Evolutionary conservation across 2,888 invertebrate species (phyloP).

Genomic region (Brenthis daphne): DNA sequence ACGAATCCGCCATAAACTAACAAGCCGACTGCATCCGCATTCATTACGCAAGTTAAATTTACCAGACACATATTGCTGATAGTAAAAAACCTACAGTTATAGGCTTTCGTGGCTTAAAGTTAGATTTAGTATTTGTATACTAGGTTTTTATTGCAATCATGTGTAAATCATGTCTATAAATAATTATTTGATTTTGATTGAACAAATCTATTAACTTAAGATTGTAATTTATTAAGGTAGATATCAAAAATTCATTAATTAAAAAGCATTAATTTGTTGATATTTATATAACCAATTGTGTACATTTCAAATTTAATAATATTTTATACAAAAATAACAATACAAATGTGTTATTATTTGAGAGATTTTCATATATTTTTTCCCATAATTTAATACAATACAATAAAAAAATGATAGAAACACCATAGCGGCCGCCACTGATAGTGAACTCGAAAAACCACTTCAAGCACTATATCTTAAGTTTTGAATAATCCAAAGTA

Average conservation of each 20-base stretch:
- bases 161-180: too few relatives aligned
- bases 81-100: slow-evolving; percentile 15
- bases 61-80: slow-evolving; percentile 25
- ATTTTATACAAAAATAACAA: background rate
- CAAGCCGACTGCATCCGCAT: slow-evolving; percentile 37
- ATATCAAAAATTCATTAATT: too few relatives aligned
- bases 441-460: slow-evolving; percentile 34
- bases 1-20: slow-evolving; percentile 30
- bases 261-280: too few relatives aligned
- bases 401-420: slow-evolving; percentile 27
- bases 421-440: slow-evolving; percentile 21
- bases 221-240: too few relatives aligned
- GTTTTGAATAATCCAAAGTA: background rate
- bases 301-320: background rate
- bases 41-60: slow-evolving; percentile 35
- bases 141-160: background rate
- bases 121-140: background rate
- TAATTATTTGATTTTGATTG: too few relatives aligned
- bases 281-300: background rate
- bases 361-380: background rate
- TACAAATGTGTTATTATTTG: background rate
- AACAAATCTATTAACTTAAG: too few relatives aligned
- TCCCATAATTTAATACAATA: slow-evolving; percentile 9
- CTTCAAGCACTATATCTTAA: slow-evolving; percentile 26
- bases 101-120: slow-evolving; percentile 2